Evolutionary conservation across 2,113 vertebrate species (phyloP).

Genomic region (Pseudorhombus dupliciocellatus): DNA sequence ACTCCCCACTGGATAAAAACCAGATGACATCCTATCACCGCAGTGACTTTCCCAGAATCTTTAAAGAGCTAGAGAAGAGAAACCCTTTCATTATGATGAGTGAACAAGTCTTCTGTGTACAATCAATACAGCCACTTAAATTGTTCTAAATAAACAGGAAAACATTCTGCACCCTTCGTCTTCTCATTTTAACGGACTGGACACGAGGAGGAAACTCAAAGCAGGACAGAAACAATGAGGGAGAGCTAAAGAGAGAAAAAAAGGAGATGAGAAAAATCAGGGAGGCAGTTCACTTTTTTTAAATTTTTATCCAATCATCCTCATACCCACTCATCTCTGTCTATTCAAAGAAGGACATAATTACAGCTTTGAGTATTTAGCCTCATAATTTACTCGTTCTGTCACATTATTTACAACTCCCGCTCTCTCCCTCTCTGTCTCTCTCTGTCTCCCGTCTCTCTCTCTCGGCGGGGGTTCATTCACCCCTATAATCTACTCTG

Average conservation of each 20-base stretch:
- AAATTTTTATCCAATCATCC: constrained; percentile 71
- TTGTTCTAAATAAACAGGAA: constrained; percentile 23
- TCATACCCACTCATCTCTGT: constrained; percentile 74
- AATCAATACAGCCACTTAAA: not conserved
- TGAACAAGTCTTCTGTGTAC: constrained; percentile 10
- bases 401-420: constrained; percentile 74
- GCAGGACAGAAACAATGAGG: constrained; percentile 7
- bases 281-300: constrained; percentile 54
- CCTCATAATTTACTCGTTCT: constrained; percentile 77
- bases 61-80: not conserved
- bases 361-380: constrained; percentile 84
- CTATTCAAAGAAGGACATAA: constrained; percentile 80
- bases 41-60: not conserved
- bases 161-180: not conserved
- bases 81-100: not conserved
- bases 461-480: constrained; percentile 72
- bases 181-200: constrained; percentile 6
- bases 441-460: constrained; percentile 45
- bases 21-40: not conserved
- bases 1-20: not conserved
- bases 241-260: constrained; percentile 32
- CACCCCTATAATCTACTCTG: constrained; percentile 79
- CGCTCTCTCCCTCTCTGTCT: constrained; percentile 31
- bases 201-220: constrained; percentile 9
- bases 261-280: constrained; percentile 26